These are phyloP conservation scores for Agelaius phoeniceus DNA, from an alignment of 2,113 vertebrate species.

Conservation along the genomic window DNA sequence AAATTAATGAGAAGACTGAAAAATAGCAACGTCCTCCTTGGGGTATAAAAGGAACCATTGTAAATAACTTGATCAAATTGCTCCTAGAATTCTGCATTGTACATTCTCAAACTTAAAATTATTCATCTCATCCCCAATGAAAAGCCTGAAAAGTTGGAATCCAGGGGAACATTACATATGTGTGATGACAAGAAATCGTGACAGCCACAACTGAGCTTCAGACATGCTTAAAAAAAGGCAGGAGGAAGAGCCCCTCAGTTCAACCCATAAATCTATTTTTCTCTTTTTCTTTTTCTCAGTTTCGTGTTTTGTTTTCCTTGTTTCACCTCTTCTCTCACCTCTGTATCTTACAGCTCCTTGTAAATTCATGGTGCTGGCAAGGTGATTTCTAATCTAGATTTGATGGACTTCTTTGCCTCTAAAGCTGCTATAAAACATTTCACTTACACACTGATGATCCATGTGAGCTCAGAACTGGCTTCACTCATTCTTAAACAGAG, in stretches of 20 bases:
- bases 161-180: background rate
- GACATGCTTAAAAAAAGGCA: background rate
- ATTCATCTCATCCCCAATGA: background rate
- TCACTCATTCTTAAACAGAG: background rate
- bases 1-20: background rate
- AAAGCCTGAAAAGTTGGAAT: background rate
- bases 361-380: background rate
- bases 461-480: background rate
- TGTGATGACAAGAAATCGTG: background rate
- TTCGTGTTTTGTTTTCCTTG: background rate
- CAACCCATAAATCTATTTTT: background rate
- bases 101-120: background rate
- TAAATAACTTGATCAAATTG: background rate
- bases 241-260: background rate
- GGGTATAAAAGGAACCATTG: background rate
- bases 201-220: background rate
- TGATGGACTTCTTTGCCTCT: background rate
- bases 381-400: slow-evolving; percentile 11
- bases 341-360: background rate
- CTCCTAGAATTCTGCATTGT: background rate
- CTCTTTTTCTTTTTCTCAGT: background rate
- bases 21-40: background rate
- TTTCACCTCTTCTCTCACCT: background rate
- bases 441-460: background rate
- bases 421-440: background rate